phyloP scores from a whole-genome alignment of 2,113 vertebrate species.

The Pterophyllum scalare region DNA sequence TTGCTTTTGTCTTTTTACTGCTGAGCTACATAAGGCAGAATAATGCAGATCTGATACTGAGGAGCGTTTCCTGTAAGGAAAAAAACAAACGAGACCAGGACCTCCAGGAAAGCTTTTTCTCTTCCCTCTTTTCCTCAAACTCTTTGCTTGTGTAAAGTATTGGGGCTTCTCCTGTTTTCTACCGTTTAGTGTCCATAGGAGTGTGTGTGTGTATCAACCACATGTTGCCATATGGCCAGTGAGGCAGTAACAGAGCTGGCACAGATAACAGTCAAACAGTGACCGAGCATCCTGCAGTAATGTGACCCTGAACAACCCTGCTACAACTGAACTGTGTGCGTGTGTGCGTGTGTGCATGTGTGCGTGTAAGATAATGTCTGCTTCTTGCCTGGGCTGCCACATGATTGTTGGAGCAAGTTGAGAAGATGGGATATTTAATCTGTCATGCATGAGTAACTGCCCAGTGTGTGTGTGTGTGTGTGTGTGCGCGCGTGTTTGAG shows the following conservation, averaged over 20 bases:
- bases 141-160: too few relatives aligned
- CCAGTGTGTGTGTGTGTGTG: not conserved
- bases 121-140: too few relatives aligned
- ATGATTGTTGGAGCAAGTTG: constrained; percentile 37
- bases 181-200: not conserved
- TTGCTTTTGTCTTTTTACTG: too few relatives aligned
- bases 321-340: not conserved
- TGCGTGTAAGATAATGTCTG: not conserved
- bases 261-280: constrained; percentile 49
- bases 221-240: constrained; percentile 46
- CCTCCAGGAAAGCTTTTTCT: too few relatives aligned
- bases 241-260: constrained; percentile 34
- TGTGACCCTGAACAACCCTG: constrained; percentile 32
- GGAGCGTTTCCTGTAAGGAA: too few relatives aligned
- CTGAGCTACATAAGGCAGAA: too few relatives aligned
- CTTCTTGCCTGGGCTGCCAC: constrained; percentile 30
- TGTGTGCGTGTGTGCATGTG: constrained; percentile 2
- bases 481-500: not conserved
- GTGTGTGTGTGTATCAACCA: not conserved
- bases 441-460: constrained; percentile 1
- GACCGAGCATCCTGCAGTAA: constrained; percentile 52
- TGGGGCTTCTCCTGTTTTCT: not conserved
- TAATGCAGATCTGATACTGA: too few relatives aligned
- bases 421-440: constrained; percentile 50
- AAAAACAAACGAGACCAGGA: too few relatives aligned